Evolutionary conservation across 2,113 vertebrate genomes (phyloP).

Genomic region (Myotis yumanensis): DNA sequence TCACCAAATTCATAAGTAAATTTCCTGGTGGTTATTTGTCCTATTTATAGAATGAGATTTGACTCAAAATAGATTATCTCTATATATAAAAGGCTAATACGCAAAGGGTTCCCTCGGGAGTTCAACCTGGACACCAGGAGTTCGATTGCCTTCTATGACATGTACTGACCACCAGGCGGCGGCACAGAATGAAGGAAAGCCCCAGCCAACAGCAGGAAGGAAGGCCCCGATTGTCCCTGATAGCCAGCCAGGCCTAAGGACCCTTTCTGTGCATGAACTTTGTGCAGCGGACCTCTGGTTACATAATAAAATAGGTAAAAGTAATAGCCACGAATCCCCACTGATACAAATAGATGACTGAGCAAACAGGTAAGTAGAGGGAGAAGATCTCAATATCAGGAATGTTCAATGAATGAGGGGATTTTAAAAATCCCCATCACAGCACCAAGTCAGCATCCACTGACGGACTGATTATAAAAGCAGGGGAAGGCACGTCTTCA

Average conservation of each 20-base stretch:
- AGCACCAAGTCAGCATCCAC: background rate
- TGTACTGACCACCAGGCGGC: too few relatives aligned
- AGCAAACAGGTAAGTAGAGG: background rate
- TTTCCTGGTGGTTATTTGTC: background rate
- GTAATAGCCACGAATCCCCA: background rate
- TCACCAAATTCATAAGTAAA: background rate
- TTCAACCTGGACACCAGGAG: too few relatives aligned
- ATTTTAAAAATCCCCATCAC: background rate
- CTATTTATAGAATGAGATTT: background rate
- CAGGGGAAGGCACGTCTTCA: background rate
- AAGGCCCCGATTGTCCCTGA: too few relatives aligned
- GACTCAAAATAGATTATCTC: background rate
- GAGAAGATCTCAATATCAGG: background rate
- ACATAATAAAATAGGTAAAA: background rate
- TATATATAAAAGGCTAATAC: too few relatives aligned
- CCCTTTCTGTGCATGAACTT: too few relatives aligned
- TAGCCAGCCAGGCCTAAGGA: too few relatives aligned
- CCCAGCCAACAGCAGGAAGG: too few relatives aligned
- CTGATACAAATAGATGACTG: background rate
- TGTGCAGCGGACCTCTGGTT: too few relatives aligned
- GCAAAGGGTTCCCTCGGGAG: too few relatives aligned
- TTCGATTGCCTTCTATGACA: too few relatives aligned
- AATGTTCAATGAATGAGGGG: background rate
- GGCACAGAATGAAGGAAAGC: too few relatives aligned
- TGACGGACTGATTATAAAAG: background rate